These are phyloP conservation scores for Nineta flava DNA, from an alignment of 2,888 invertebrate species.

Conservation along the genomic window DNA sequence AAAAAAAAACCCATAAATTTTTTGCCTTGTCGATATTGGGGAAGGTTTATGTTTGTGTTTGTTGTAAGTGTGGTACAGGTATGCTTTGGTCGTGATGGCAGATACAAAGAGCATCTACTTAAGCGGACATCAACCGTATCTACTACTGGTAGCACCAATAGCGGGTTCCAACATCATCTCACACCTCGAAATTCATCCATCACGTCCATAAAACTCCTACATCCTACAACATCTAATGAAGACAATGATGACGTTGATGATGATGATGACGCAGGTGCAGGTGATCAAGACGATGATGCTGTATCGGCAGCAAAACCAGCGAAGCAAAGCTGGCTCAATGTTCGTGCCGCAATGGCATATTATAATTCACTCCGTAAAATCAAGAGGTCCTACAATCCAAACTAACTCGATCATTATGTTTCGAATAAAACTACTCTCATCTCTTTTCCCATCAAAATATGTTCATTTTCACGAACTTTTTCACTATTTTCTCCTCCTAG, in stretches of 20 bases:
- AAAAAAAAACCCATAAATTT: too few species aligned
- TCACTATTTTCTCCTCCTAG: too few species aligned
- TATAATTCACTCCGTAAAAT: slow-evolving; percentile 79
- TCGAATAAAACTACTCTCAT: too few species aligned
- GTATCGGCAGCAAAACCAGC: slow-evolving; percentile 19
- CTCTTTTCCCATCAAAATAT: too few species aligned
- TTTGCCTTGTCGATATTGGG: too few species aligned
- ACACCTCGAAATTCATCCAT: too few species aligned
- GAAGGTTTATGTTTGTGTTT: neutral
- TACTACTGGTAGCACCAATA: too few species aligned
- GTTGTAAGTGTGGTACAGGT: slow-evolving; percentile 1
- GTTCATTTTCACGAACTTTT: too few species aligned
- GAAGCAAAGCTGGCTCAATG: slow-evolving; percentile 70
- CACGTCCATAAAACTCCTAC: too few species aligned
- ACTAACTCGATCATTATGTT: neutral
- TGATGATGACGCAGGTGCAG: neutral
- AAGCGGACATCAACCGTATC: neutral
- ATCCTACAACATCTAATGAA: too few species aligned
- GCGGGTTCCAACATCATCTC: too few species aligned
- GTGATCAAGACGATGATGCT: neutral
- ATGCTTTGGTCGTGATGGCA: neutral
- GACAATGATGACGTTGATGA: neutral
- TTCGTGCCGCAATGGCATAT: slow-evolving; percentile 78
- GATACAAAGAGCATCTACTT: neutral
- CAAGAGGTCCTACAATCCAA: slow-evolving; percentile 47